Evolutionary conservation across 2,888 invertebrate genomes (phyloP).

Genomic region (Agrotis exclamationis): DNA sequence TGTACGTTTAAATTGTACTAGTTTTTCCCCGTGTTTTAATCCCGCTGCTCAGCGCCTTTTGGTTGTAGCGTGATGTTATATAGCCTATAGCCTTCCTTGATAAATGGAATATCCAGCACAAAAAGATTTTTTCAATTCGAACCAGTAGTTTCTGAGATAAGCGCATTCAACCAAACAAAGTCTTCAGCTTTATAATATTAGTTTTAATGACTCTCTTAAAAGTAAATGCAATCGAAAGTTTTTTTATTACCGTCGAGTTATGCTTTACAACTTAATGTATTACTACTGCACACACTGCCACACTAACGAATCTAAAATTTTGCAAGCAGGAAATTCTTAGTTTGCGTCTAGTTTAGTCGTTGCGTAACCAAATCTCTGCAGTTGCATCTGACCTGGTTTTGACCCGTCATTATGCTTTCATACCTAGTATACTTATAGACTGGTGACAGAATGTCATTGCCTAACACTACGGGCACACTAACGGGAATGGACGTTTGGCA

Average conservation of each 20-base stretch:
- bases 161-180: too few relatives aligned
- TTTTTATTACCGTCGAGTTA: slow-evolving; percentile 4
- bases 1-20: too few relatives aligned
- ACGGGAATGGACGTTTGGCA: too few relatives aligned
- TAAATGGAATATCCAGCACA: too few relatives aligned
- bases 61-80: too few relatives aligned
- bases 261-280: slow-evolving; percentile 11
- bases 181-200: too few relatives aligned
- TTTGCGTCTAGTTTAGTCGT: slow-evolving; percentile 52
- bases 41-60: too few relatives aligned
- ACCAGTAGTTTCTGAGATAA: too few relatives aligned
- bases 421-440: slow-evolving; percentile 14
- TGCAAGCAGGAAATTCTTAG: slow-evolving; percentile 65
- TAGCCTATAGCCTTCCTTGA: too few relatives aligned
- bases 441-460: slow-evolving; percentile 16
- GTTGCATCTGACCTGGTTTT: slow-evolving; percentile 66
- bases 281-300: slow-evolving; percentile 5
- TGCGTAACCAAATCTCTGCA: slow-evolving; percentile 61
- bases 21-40: too few relatives aligned
- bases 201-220: too few relatives aligned
- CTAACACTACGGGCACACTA: neutral
- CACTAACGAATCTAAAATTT: slow-evolving; percentile 54
- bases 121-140: too few relatives aligned
- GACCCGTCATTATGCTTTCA: slow-evolving; percentile 62
- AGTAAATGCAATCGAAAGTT: neutral